Base-by-base conservation (phyloP, 1,140 invertebrate species). In the Caerostris darwini region DNA sequence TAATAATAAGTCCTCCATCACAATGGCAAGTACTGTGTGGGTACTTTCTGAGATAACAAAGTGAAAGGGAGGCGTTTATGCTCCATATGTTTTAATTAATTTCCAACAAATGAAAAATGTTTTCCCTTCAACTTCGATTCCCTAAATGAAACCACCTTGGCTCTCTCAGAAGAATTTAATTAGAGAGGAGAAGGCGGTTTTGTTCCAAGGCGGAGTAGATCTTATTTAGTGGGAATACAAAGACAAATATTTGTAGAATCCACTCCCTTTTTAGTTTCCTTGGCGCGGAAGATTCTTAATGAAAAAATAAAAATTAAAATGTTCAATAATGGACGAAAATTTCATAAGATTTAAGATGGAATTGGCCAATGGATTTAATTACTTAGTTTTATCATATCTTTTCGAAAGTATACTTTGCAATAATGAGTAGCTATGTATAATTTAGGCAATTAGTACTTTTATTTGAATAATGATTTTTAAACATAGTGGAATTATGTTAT, bases 91-190 rank as follows among this genome's bases (percentile, higher is more conserved):
- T 53, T 69, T 90, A 71, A 90, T 90, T 90, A 90, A 90, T 90
- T 77, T 58, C 67, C 56, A 12, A 8, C 17, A 12, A 71, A 90
- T 90, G 88, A 90, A 90, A 90, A 90, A 90, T 58, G 67, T 19
- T 53, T 90, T 34, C 59, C 59, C 88, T 90, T 77, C 67, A 90
- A 12, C 58, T 90, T 57, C 56, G n/a, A 90, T 90, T 90, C 67
- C 7, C 4, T 77, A 90, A 90, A 58, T 71, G 50, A 90, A 90
- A 77, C 14, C 34, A 57, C n/a, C 54, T 2, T 77, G 5, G 71
- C 71, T 8, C 1, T 69, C 61, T 67, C n/a, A 67, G 12, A n/a
- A n/a, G 10, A 50, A 77, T 77, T 77, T 77, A 77, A 77, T 77
- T 77, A 77, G 34, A 10, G 14, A 5, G 19, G 34, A 14, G 71